Conservation (phyloP, 1,140 invertebrate genomes). For the Pollicipes pollicipes region DNA sequence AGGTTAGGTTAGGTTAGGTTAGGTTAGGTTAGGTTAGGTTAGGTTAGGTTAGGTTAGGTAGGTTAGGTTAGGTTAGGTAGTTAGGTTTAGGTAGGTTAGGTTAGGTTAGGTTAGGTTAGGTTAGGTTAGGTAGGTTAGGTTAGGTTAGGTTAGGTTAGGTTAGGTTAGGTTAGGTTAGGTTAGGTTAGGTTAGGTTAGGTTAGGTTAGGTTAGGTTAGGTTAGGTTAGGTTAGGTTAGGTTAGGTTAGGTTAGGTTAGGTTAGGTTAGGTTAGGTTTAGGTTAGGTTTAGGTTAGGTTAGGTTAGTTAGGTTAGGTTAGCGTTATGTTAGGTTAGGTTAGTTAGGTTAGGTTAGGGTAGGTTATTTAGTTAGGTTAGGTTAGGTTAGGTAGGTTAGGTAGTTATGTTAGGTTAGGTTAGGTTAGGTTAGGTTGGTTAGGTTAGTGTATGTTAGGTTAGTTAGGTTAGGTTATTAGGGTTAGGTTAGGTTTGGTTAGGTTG, state of each 20-base stretch:
- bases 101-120: constrained; percentile 11
- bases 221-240: constrained; percentile 12
- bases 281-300: constrained; percentile 12
- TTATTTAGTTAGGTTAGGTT: constrained; percentile 10
- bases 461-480: constrained; percentile 6
- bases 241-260: constrained; percentile 5
- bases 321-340: constrained; percentile 10
- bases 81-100: constrained; percentile 10
- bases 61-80: constrained; percentile 12
- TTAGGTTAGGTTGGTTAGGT: constrained; percentile 13
- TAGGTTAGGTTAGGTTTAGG: constrained; percentile 10
- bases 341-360: constrained; percentile 8
- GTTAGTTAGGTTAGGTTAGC: constrained; percentile 7
- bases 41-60: constrained; percentile 11
- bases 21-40: constrained; percentile 10
- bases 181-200: constrained; percentile 4
- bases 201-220: constrained; percentile 11
- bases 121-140: constrained; percentile 11
- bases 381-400: constrained; percentile 11
- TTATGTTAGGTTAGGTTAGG: constrained; percentile 11
- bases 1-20: constrained; percentile 11
- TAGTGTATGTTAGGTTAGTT: constrained; percentile 11
- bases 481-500: constrained; percentile 8
- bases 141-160: constrained; percentile 12
- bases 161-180: constrained; percentile 11